These are phyloP conservation scores for Caenorhabditis panamensis DNA, from an alignment of 2,888 invertebrate genomes.

Conservation along the genomic window DNA sequence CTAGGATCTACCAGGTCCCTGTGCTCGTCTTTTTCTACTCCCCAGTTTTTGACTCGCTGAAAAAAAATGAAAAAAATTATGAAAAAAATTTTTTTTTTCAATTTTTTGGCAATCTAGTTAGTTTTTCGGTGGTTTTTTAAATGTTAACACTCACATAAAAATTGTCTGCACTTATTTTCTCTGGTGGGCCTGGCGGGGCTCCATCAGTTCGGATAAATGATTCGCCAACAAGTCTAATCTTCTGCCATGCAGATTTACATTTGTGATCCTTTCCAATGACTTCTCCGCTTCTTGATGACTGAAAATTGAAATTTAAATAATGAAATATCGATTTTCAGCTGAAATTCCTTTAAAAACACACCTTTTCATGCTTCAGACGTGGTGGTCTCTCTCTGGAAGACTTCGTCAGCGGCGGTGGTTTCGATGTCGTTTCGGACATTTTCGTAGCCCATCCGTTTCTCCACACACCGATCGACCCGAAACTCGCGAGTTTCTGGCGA, in stretches of 20 bases:
- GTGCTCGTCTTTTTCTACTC: slow-evolving; percentile 8
- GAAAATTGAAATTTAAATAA: background rate
- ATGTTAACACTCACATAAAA: slow-evolving; percentile 4
- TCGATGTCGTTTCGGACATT: slow-evolving; percentile 28
- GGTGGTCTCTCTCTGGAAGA: background rate
- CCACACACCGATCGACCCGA: slow-evolving; percentile 7
- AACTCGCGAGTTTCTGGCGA: slow-evolving; percentile 24
- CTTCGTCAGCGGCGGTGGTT: background rate
- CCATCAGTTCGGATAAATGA: slow-evolving; percentile 21
- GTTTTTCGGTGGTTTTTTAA: slow-evolving; percentile 3
- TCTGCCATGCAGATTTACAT: slow-evolving; percentile 37
- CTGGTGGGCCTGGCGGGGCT: too few relatives aligned
- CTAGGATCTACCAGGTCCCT: slow-evolving; percentile 5
- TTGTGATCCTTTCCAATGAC: slow-evolving; percentile 18
- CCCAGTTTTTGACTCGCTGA: slow-evolving; percentile 19
- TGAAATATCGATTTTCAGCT: slow-evolving; percentile 9
- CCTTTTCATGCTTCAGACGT: too few relatives aligned
- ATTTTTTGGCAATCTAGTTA: too few relatives aligned
- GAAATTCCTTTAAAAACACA: background rate
- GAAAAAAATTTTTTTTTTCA: too few relatives aligned
- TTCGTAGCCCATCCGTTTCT: slow-evolving; percentile 21
- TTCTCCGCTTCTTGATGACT: background rate
- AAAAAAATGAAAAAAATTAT: background rate
- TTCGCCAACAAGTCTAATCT: slow-evolving; percentile 8
- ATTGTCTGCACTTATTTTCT: background rate